phyloP scores from a whole-genome alignment of 2,113 vertebrate species.

The Prietella phreatophila region DNA sequence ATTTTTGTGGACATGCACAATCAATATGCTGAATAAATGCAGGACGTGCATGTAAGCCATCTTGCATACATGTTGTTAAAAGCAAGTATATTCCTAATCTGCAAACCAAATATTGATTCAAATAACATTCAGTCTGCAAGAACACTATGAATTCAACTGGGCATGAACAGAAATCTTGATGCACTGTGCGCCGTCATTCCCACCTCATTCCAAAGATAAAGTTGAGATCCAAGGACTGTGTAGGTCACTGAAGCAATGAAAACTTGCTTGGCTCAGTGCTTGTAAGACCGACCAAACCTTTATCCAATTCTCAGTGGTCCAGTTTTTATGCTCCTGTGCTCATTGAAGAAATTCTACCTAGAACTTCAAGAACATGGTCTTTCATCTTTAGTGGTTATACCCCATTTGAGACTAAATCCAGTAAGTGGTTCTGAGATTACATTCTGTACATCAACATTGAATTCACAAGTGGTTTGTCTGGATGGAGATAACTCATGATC shows the following conservation, averaged over 20 bases:
- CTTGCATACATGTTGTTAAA: too few species aligned
- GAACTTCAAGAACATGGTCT: too few species aligned
- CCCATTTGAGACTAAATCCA: background rate
- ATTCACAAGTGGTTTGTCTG: background rate
- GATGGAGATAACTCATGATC: background rate
- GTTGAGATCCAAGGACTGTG: background rate
- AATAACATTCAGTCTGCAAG: background rate
- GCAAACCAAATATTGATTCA: background rate
- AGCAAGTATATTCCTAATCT: background rate
- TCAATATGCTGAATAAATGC: too few species aligned
- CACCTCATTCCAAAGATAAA: background rate
- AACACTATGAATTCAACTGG: background rate
- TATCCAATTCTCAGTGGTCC: too few species aligned
- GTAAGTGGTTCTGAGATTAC: background rate
- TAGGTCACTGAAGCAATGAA: background rate
- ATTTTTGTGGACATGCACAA: background rate
- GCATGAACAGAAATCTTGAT: background rate
- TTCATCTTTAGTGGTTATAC: too few species aligned
- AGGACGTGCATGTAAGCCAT: too few species aligned
- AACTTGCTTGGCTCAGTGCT: background rate
- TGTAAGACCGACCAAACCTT: too few species aligned
- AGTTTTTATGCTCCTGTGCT: too few species aligned
- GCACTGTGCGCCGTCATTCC: background rate
- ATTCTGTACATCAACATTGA: background rate
- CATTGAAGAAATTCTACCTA: too few species aligned